These are phyloP conservation scores for Sacculina carcini DNA, from an alignment of 2,888 invertebrate species.

Conservation along the genomic window DNA sequence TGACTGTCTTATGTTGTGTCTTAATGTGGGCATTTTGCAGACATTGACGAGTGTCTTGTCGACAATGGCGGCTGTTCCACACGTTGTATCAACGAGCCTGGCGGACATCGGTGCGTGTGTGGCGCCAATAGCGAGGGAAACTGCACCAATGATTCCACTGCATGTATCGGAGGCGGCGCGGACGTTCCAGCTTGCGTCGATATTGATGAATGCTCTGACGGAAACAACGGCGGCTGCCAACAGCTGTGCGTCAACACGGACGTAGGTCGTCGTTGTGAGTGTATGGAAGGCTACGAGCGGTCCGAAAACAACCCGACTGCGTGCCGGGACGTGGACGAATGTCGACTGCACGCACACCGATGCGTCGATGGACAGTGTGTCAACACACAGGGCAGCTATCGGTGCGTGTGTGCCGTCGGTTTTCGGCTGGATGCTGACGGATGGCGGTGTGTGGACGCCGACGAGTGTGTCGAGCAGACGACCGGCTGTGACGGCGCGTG, in stretches of 20 bases:
- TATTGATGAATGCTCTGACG: conserved; percentile 34
- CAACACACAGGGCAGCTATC: conserved; percentile 25
- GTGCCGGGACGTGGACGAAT: conserved; percentile 13
- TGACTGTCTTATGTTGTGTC: too few relatives aligned
- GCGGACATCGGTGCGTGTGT: too few relatives aligned
- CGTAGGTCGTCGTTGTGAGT: conserved; percentile 19
- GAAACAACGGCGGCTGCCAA: conserved; percentile 29
- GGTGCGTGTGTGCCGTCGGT: conserved; percentile 11
- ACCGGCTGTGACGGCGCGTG: conserved; percentile 32
- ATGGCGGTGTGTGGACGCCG: conserved; percentile 15
- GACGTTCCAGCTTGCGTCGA: conserved; percentile 21
- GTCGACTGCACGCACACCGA: conserved; percentile 16
- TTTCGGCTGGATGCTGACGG: conserved; percentile 10
- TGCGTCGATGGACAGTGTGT: conserved; percentile 24
- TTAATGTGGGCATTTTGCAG: too few relatives aligned
- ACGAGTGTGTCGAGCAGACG: conserved; percentile 18
- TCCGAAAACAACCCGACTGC: conserved; percentile 17
- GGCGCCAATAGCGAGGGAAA: too few relatives aligned
- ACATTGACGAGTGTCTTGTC: conserved; percentile 59
- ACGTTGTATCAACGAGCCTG: conserved; percentile 10
- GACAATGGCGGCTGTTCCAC: conserved; percentile 74
- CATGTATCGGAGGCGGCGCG: too few relatives aligned
- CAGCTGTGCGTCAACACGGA: conserved; percentile 11
- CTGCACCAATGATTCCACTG: too few relatives aligned
- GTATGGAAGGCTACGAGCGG: conserved; percentile 19